Base-by-base conservation (phyloP, 2,797 vertebrate genomes). In the Coilia nasus region DNA sequence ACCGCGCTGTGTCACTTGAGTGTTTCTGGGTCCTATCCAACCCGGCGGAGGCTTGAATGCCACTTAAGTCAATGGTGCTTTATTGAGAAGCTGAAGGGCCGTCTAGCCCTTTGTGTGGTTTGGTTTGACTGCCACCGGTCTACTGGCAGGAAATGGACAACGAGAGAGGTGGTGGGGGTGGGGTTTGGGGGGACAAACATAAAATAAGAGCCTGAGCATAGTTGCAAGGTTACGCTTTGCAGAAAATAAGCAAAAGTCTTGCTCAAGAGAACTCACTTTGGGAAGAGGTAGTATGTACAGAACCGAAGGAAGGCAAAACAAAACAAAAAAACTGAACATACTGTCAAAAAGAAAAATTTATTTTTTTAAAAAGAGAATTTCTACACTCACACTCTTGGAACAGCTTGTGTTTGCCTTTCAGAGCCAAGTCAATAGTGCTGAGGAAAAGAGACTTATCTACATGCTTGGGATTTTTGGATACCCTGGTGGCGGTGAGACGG, bases 31-130 rank as follows among this genome's bases (percentile, higher is more conserved):
- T 15, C 71, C 23, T 15, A 6, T 78, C 71, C 71, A 78, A 21
- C 31, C 15, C 6, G 44, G 71, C 35, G 17, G 31, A 19, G 71
- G 71, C 35, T 12, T 78, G 71, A 78, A 78, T 78, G 31, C 31
- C 71, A 78, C 71, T 78, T 78, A 44, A 78, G 71, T 78, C 71
- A 78, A 78, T 78, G 71, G 71, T 21, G 71, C 71, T 78, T 78
- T 78, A 78, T 78, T 41, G 90, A 87, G 67, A 90, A 85, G 90
- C 91, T 93, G 93, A 91, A 93, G 71, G 35, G 35, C 71, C 71
- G 31, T 78, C 71, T 44, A 78, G 35, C 71, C 71, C 35, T 78
- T 78, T 78, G 71, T 78, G 35, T 78, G 5, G 41, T 44, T 44
- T 78, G 5, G 41, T 44, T 44, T n/a, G 17, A 44, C 71, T 78